These are phyloP conservation scores for Tridacna crocea DNA, from an alignment of 2,888 invertebrate genomes.

Conservation along the genomic window DNA sequence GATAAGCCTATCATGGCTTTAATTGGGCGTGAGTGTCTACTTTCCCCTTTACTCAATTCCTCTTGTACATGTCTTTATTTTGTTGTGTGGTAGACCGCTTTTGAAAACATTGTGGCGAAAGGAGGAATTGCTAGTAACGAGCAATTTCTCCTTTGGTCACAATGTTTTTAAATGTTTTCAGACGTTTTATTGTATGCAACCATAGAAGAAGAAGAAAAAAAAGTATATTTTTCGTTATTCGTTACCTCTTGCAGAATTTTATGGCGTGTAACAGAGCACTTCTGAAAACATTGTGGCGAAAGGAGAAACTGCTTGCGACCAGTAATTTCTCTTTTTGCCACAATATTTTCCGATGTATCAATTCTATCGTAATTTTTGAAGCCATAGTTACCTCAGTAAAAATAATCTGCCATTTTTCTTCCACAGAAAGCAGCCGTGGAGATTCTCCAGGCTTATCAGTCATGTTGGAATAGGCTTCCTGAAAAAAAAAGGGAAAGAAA, in stretches of 20 bases:
- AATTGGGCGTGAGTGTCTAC: not conserved
- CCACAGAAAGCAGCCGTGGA: conserved; percentile 65
- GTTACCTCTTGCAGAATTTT: too few relatives aligned
- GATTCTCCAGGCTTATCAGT: conserved; percentile 48
- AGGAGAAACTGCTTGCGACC: too few relatives aligned
- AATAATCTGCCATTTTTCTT: conserved; percentile 77
- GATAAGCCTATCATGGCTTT: conserved; percentile 2
- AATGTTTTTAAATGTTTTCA: not conserved
- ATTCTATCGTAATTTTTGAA: too few relatives aligned
- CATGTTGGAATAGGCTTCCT: conserved; percentile 47
- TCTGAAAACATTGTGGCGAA: too few relatives aligned
- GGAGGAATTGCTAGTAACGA: not conserved
- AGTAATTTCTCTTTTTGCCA: too few relatives aligned
- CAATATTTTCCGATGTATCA: too few relatives aligned
- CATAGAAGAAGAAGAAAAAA: too few relatives aligned
- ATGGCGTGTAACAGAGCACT: too few relatives aligned
- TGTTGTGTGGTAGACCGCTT: not conserved
- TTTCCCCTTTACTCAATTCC: not conserved
- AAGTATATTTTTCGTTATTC: too few relatives aligned
- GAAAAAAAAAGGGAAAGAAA: conserved; percentile 12
- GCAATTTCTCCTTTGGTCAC: not conserved
- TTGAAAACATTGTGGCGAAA: not conserved
- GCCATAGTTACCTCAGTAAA: conserved; percentile 71
- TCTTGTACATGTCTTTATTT: not conserved
- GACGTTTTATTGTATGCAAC: too few relatives aligned